Base-by-base conservation (phyloP, 2,888 invertebrate species). In the Dasysyrphus tricinctus region DNA sequence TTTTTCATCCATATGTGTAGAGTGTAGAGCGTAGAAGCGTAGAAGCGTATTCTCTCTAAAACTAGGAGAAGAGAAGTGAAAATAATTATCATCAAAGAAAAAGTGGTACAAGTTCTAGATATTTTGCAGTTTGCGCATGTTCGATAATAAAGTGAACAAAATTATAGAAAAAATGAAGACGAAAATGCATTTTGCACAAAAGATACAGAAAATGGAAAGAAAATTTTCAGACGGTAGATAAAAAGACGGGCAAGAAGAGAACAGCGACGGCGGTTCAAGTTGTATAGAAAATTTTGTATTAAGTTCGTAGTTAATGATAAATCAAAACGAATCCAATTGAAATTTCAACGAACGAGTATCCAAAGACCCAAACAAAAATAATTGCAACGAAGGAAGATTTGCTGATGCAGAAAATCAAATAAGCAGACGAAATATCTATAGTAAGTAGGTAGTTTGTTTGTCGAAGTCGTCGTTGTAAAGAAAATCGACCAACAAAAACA, bases 51-150 rank as follows among this genome's bases (percentile, higher is more conserved):
- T 49, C 44, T 56, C 47, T 49, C 73, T 61, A 37, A n/a, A 47
- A 16, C 14, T 49, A 47, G 19, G 11, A 75, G 11, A 51, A 70
- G 63, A 69, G 19, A 51, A 78, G 12, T 74, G 49, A 44, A 76
- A 65, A 76, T 54, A 57, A 67, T 42, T 67, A 67, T 39, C 29
- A 44, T n/a, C 16, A 63, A 81, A 70, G 61, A 70, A 75, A 83
- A 80, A 84, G 80, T 80, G 59, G 84, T 75, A 80, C 75, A 84
- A 83, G 75, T 80, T 69, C 65, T 75, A 83, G 80, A 80, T 84
- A 69, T 49, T 69, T 54, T 42, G 14, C 47, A 56, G 51, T 77
- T 47, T 81, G 85, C 85, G 85, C 85, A 85, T 85, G 77, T 59
- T 76, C 69, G 49, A 75, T 75, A 32, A 16, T n/a, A 2, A 34